Evolutionary conservation across 2,888 invertebrate species (phyloP).

Genomic region (Selenia dentaria): DNA sequence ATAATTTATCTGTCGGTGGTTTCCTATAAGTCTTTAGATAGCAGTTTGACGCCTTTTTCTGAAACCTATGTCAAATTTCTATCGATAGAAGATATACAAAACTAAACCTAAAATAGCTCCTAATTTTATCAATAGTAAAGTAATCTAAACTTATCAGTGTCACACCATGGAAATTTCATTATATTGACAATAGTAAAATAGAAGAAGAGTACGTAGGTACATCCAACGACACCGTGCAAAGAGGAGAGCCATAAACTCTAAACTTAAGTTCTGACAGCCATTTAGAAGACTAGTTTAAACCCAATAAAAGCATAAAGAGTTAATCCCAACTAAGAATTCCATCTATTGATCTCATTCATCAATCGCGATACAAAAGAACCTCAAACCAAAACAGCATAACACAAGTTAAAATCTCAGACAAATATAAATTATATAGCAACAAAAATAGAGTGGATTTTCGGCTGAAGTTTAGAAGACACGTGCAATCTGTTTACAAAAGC

Average conservation of each 20-base stretch:
- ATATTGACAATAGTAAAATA: too few species aligned
- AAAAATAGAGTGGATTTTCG: constrained; percentile 34
- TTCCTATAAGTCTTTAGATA: too few species aligned
- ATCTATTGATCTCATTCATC: constrained; percentile 68
- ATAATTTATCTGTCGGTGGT: too few species aligned
- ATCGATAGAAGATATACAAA: too few species aligned
- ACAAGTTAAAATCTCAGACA: neutral
- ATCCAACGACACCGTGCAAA: constrained; percentile 8
- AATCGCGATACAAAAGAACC: constrained; percentile 50
- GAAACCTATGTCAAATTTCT: too few species aligned
- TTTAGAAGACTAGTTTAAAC: constrained; percentile 17
- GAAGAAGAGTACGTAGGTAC: too few species aligned
- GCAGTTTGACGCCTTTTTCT: too few species aligned
- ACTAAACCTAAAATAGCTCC: too few species aligned
- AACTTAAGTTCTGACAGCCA: constrained; percentile 18
- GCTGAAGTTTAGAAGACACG: constrained; percentile 47
- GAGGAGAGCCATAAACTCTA: constrained; percentile 27
- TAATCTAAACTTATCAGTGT: too few species aligned
- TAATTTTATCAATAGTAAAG: too few species aligned
- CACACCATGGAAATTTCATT: too few species aligned
- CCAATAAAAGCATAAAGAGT: constrained; percentile 29
- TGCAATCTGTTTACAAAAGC: constrained; percentile 69
- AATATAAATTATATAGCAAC: constrained; percentile 25
- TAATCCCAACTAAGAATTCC: constrained; percentile 60
- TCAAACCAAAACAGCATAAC: constrained; percentile 27